phyloP scores from a whole-genome alignment of 2,888 invertebrate genomes.

The Lepidocyrtoides sp. region DNA sequence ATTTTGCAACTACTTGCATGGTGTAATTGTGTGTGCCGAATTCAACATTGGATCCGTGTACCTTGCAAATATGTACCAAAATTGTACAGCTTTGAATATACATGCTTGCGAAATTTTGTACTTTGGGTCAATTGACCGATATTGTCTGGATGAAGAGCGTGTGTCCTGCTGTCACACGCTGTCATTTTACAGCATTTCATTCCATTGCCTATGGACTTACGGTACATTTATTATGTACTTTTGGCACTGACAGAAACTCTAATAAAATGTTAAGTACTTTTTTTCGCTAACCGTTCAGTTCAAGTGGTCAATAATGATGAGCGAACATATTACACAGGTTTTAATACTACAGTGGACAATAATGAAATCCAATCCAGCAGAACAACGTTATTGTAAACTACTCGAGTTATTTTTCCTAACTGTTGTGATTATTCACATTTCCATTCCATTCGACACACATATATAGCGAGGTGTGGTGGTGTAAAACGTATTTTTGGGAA shows the following conservation, averaged over 20 bases:
- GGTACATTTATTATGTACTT: not conserved
- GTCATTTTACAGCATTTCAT: not conserved
- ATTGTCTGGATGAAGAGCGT: conserved; percentile 35
- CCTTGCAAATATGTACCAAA: too few species aligned
- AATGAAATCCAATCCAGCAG: conserved; percentile 15
- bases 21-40: too few species aligned
- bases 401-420: conserved; percentile 1
- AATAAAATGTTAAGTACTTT: not conserved
- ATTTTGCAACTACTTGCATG: not conserved
- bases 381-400: conserved; percentile 4
- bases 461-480: conserved; percentile 2
- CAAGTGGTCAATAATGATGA: not conserved
- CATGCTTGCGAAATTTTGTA: not conserved
- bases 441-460: conserved; percentile 3
- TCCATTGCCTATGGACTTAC: too few species aligned
- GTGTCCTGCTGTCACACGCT: conserved; percentile 47
- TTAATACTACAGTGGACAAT: not conserved
- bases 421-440: not conserved
- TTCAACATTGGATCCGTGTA: too few species aligned
- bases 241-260: too few species aligned
- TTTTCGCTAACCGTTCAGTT: not conserved
- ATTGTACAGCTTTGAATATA: too few species aligned
- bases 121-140: conserved; percentile 27
- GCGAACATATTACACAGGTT: not conserved
- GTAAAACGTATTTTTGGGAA: conserved; percentile 2